These are phyloP conservation scores for Chirona hameri DNA, from an alignment of 2,888 invertebrate genomes.

Conservation along the genomic window DNA sequence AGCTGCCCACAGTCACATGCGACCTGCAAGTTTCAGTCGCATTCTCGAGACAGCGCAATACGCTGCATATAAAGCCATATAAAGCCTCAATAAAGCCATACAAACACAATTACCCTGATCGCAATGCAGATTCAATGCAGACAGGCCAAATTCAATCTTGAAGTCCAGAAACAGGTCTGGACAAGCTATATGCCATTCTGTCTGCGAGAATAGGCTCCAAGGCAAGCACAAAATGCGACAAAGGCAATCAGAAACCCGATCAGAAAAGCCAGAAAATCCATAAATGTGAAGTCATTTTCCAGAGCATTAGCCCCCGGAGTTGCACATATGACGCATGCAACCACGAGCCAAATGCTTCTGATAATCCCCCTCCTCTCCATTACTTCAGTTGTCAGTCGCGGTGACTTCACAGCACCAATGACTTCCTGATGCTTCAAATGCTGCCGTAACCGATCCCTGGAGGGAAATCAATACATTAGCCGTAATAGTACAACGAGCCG, in stretches of 20 bases:
- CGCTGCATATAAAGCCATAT: no score
- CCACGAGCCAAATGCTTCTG: not conserved
- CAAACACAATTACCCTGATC: not conserved
- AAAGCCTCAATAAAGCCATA: no score
- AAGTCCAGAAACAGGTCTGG: not conserved
- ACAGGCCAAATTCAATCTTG: not conserved
- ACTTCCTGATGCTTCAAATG: no score
- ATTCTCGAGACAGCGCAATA: no score
- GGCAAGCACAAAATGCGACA: not conserved
- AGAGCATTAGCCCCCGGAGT: not conserved
- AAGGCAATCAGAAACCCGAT: not conserved
- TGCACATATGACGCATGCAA: not conserved
- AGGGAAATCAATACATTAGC: no score
- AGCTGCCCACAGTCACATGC: not conserved
- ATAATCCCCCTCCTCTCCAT: not conserved
- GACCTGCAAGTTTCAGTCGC: no score
- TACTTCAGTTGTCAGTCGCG: not conserved
- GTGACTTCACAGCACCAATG: no score
- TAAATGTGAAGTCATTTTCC: not conserved
- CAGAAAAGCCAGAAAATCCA: not conserved
- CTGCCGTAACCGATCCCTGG: no score
- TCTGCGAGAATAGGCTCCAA: not conserved
- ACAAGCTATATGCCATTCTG: not conserved
- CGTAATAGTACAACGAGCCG: no score
- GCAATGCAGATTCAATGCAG: not conserved